phyloP scores from a whole-genome alignment of 2,797 vertebrate genomes.

The Ficedula albicollis region DNA sequence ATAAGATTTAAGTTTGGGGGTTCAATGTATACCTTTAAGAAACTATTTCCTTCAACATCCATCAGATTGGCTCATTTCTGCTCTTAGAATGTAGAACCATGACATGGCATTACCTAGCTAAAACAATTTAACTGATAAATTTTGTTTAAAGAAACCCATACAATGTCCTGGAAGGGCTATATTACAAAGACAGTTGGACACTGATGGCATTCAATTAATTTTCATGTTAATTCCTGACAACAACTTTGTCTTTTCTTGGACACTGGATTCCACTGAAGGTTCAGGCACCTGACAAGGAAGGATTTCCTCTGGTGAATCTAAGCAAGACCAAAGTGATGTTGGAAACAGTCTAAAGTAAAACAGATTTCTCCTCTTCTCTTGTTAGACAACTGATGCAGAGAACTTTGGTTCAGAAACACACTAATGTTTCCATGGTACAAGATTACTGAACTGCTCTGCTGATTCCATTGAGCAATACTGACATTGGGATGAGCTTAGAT shows the following conservation, averaged over 20 bases:
- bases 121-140: accelerated
- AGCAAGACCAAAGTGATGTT: neutral
- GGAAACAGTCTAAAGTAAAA: neutral
- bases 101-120: neutral
- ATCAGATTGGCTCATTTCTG: neutral
- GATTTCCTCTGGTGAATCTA: neutral
- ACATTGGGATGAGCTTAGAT: neutral
- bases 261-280: neutral
- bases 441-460: neutral
- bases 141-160: neutral
- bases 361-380: neutral
- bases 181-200: neutral
- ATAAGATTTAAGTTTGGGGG: neutral
- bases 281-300: neutral
- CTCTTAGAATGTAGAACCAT: neutral
- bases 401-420: neutral
- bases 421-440: neutral
- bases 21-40: neutral
- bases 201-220: neutral
- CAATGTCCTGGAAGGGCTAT: neutral
- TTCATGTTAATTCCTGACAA: neutral
- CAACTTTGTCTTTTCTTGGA: neutral
- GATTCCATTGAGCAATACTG: neutral
- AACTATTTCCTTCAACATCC: neutral
- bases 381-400: neutral